These are phyloP conservation scores for Sus scrofa DNA, from an alignment of 2,113 vertebrate species.

Conservation along the genomic window DNA sequence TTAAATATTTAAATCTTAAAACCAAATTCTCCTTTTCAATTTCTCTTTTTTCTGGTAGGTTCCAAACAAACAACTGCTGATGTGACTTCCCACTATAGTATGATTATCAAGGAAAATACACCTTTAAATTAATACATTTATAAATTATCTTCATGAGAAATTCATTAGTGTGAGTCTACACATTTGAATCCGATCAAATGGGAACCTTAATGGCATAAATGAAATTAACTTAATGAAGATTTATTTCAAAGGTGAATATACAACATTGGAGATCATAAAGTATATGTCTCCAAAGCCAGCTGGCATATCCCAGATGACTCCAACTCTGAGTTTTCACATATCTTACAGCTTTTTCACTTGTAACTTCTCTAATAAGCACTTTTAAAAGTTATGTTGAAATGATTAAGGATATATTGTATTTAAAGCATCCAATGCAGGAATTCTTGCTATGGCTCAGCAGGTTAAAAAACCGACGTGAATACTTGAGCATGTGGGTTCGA, in stretches of 20 bases:
- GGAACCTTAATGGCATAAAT: background rate
- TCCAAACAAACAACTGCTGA: background rate
- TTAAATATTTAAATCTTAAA: background rate
- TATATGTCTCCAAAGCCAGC: background rate
- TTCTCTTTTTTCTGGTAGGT: background rate
- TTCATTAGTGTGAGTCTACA: background rate
- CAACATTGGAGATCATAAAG: background rate
- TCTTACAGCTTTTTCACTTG: background rate
- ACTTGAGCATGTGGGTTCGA: no score
- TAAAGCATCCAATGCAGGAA: background rate
- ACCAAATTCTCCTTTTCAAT: background rate
- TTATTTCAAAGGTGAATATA: background rate
- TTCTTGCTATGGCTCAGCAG: no score
- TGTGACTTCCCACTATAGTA: background rate
- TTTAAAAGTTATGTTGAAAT: background rate
- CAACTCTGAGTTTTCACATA: background rate
- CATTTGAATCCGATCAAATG: background rate
- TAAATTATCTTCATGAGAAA: background rate
- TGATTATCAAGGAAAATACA: background rate
- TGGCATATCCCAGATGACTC: background rate
- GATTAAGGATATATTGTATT: background rate
- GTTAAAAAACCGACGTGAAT: no score
- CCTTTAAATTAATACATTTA: background rate
- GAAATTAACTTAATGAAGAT: background rate
- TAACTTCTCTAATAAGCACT: constrained; percentile 16